phyloP scores from a whole-genome alignment of 2,888 invertebrate genomes.

The Drosophila putrida region DNA sequence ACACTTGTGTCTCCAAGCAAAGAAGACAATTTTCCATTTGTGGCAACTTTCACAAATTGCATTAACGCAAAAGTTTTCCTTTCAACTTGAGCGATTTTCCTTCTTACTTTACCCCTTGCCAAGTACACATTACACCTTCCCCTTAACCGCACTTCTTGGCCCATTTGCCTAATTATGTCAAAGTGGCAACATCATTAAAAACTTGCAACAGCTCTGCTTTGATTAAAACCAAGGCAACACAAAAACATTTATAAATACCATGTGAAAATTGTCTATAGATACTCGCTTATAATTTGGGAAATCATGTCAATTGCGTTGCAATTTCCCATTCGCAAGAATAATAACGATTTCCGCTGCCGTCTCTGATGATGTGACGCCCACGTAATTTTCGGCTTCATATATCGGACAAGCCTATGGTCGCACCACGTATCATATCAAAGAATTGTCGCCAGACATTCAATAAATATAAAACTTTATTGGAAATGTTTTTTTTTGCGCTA shows the following conservation, averaged over 20 bases:
- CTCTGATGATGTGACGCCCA: slow-evolving; percentile 54
- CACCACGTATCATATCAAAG: slow-evolving; percentile 66
- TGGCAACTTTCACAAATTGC: slow-evolving; percentile 77
- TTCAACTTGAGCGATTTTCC: slow-evolving; percentile 73
- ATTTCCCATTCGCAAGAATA: slow-evolving; percentile 25
- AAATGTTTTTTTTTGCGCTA: slow-evolving; percentile 73
- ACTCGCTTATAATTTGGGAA: slow-evolving; percentile 38
- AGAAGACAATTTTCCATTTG: slow-evolving; percentile 77
- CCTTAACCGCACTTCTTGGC: slow-evolving; percentile 9
- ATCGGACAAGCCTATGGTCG: slow-evolving; percentile 51
- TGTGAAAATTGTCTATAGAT: slow-evolving; percentile 32
- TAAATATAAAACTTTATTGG: slow-evolving; percentile 75
- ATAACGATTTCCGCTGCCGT: slow-evolving; percentile 63
- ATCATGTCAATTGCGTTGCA: slow-evolving; percentile 75
- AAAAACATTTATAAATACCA: slow-evolving; percentile 24
- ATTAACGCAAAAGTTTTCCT: slow-evolving; percentile 74
- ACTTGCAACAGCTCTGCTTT: slow-evolving; percentile 63
- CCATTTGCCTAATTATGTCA: slow-evolving; percentile 77
- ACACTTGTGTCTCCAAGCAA: slow-evolving; percentile 24
- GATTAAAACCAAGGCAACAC: slow-evolving; percentile 60
- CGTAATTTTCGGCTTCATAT: slow-evolving; percentile 38
- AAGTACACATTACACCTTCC: slow-evolving; percentile 6
- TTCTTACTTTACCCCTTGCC: slow-evolving; percentile 1
- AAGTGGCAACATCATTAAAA: slow-evolving; percentile 77
- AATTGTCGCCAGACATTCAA: slow-evolving; percentile 73